phyloP scores from a whole-genome alignment of 2,797 vertebrate genomes.

The Peromyscus melanophrys region DNA sequence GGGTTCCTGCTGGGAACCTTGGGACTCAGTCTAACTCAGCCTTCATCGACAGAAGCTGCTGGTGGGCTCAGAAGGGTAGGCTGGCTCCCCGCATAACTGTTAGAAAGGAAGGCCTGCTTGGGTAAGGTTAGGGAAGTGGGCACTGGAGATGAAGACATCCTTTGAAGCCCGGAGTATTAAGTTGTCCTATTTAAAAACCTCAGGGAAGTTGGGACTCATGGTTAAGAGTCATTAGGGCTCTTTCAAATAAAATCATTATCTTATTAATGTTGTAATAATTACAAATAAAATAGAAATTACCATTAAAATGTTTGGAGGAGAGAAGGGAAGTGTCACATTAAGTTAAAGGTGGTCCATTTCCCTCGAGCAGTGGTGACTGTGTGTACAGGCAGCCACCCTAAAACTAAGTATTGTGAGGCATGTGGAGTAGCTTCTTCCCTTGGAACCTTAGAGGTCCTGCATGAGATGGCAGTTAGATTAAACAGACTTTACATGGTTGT shows the following conservation, averaged over 20 bases:
- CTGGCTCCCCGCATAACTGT: background rate
- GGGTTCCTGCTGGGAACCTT: background rate
- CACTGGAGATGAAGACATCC: background rate
- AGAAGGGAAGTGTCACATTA: background rate
- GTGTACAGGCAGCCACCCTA: background rate
- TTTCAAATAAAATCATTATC: conserved; percentile 1
- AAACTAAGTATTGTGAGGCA: background rate
- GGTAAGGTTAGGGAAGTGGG: background rate
- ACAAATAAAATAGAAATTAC: background rate
- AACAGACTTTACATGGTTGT: background rate
- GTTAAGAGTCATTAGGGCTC: background rate
- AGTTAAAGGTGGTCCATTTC: background rate
- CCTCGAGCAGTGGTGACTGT: background rate
- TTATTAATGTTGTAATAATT: background rate
- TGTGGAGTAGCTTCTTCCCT: background rate
- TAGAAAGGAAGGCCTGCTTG: background rate
- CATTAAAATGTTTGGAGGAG: background rate
- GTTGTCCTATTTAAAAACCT: conserved; percentile 16
- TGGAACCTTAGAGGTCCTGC: conserved; percentile 3
- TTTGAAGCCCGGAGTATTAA: background rate
- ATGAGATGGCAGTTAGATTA: conserved; percentile 18
- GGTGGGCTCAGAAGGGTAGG: background rate
- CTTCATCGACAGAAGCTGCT: background rate
- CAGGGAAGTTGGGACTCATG: background rate
- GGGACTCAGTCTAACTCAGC: background rate